Evolutionary conservation across 2,888 invertebrate species (phyloP).

Genomic region (Odontothrips loti): DNA sequence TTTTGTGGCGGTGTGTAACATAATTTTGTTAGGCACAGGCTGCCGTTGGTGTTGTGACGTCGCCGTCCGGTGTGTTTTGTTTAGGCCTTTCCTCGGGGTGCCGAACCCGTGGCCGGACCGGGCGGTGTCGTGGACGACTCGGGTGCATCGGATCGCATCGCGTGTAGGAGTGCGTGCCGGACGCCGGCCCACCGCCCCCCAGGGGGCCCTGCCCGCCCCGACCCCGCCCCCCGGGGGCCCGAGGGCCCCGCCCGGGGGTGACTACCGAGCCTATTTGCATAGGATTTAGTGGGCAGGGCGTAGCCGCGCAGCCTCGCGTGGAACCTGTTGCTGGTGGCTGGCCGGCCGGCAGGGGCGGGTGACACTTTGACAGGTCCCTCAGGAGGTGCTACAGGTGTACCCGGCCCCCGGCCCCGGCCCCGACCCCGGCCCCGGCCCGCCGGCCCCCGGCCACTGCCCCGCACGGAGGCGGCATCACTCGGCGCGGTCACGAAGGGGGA

Average conservation of each 20-base stretch:
- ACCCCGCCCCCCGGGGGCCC: constrained; percentile 18
- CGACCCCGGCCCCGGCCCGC: too few relatives aligned
- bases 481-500: background rate
- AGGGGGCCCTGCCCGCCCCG: background rate
- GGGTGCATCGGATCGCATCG: background rate
- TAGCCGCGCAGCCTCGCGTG: background rate
- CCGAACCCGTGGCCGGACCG: too few relatives aligned
- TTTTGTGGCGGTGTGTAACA: too few relatives aligned
- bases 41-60: too few relatives aligned
- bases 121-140: too few relatives aligned
- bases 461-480: too few relatives aligned
- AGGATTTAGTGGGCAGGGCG: background rate
- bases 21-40: too few relatives aligned
- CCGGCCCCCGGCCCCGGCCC: too few relatives aligned
- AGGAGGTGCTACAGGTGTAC: too few relatives aligned
- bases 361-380: constrained; percentile 12
- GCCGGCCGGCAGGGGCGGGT: background rate
- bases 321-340: background rate
- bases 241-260: background rate
- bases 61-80: too few relatives aligned
- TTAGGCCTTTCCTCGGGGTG: too few relatives aligned
- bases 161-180: constrained; percentile 1
- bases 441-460: too few relatives aligned
- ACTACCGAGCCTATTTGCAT: background rate
- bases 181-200: background rate